Percentiles rank a stretch among this genome's conserved stretches.
These are phyloP conservation scores for Neosilurus mollespiculum DNA, from an alignment of 2,797 vertebrate species.

Conservation along the genomic window DNA sequence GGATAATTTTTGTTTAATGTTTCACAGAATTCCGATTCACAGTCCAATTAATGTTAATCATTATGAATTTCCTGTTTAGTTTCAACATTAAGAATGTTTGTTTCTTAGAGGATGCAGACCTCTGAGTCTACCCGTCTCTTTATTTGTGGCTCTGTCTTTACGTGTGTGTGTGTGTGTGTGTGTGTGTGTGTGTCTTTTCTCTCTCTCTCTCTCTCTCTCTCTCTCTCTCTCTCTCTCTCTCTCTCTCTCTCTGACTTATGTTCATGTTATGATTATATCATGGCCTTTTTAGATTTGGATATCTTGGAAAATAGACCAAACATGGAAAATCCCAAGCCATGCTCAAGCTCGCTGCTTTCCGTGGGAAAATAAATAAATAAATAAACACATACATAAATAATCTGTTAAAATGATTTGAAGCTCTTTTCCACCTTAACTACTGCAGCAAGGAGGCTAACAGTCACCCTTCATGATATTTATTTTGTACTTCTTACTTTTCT, in stretches of 20 bases:
- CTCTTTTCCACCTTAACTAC: neutral
- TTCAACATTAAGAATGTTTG: constrained; percentile 75
- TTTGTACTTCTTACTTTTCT: neutral
- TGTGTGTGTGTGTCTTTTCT: neutral
- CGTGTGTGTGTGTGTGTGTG: constrained; percentile 1
- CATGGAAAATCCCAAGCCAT: neutral
- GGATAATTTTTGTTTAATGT: constrained; percentile 92
- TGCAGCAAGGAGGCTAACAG: neutral
- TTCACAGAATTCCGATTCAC: constrained; percentile 84
- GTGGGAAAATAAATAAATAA: neutral
- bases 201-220: no score
- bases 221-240: constrained; percentile 5
- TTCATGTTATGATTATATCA: constrained; percentile 77
- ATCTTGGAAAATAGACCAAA: constrained; percentile 8
- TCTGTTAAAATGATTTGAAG: neutral
- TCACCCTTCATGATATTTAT: neutral
- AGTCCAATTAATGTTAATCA: constrained; percentile 91
- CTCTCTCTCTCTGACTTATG: constrained; percentile 56
- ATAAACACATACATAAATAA: neutral
- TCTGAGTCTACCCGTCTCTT: constrained; percentile 23
- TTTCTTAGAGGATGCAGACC: constrained; percentile 61
- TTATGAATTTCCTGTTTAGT: constrained; percentile 87
- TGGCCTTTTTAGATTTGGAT: constrained; percentile 69
- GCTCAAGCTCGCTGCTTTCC: neutral
- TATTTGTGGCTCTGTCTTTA: constrained; percentile 22